A percentile compares a stretch with the other conserved stretches of the same genome.
Conservation (phyloP, 2,888 invertebrate genomes). For the Tuberolachnus salignus region DNA sequence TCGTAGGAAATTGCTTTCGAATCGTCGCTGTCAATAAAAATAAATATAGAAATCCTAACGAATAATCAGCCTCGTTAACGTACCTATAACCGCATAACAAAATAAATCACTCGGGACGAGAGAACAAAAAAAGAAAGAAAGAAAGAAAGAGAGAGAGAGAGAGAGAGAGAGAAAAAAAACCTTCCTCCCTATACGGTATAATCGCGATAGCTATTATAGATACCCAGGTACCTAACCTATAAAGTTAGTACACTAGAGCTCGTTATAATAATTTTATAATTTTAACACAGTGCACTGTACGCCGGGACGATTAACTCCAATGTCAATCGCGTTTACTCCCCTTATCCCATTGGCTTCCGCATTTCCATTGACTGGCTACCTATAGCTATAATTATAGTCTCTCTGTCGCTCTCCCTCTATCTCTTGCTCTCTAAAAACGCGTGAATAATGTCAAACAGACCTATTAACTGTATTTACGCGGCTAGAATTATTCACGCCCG, state of each 20-base stretch:
- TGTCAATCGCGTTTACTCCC: conserved; percentile 25
- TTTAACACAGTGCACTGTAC: neutral
- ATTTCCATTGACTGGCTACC: conserved; percentile 33
- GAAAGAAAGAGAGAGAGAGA: no score
- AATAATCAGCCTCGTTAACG: conserved; percentile 46
- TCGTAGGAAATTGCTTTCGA: conserved; percentile 29
- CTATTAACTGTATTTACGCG: no score
- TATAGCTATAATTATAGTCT: no score
- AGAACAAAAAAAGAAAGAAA: no score
- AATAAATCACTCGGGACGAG: no score
- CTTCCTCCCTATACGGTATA: conserved; percentile 34
- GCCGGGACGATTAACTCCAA: conserved; percentile 23
- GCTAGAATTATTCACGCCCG: conserved; percentile 20
- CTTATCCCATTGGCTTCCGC: conserved; percentile 18
- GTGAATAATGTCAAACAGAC: conserved; percentile 35
- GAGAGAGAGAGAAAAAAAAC: conserved; percentile 4
- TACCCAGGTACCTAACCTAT: no score
- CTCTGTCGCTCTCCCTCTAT: no score
- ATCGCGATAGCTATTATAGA: conserved; percentile 36
- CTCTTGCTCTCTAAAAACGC: conserved; percentile 18
- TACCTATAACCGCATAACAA: conserved; percentile 26
- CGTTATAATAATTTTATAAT: neutral
- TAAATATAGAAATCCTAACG: conserved; percentile 26
- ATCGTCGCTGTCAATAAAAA: no score
- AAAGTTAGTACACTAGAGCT: neutral